Evolutionary conservation across 2,113 vertebrate species (phyloP), one percentile per base, ranked within the genome.

Genomic region (Antechinus flavipes): DNA sequence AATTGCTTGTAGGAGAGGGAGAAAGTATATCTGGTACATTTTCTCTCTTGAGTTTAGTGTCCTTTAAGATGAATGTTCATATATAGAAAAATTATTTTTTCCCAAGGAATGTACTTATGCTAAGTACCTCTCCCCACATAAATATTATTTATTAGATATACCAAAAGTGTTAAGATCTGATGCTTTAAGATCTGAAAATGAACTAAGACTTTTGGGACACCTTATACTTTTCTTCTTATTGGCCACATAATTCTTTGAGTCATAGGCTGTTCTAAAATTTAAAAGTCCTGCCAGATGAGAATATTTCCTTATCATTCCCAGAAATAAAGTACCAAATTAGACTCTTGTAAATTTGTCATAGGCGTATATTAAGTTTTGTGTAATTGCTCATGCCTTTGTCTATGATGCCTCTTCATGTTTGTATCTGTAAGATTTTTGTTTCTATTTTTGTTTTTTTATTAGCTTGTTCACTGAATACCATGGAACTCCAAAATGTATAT

Each of bases 81-180:
- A 97, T 97, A 89, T 89, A 94, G 98, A 97, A 92, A 49, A 94
- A 30, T 90, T 95, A 61, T 94, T 96, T 91, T 97, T 98, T 49
- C 49, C 56, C 92, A 94, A 91, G 89, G 55, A 35, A 42, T 11
- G 68, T 55, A 54, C 91, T 26, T 93, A 25, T 96, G 90, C 47
- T 97, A 97, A 97, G 91, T 61, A 76, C 1, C 19, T 76, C 56
- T 95, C 91, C 91, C n/a, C 92, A n/a, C 84, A 35, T 91, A 92
- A 12, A 89, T 90, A 91, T 54, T 93, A 56, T 56, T 76, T 89
- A 50, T 50, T 22, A 93, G 11, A n/a, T 53, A 42, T 84, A 19
- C 35, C 19, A 42, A 84, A 76, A 23, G 3, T 84, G n/a, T 42
- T 84, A 42, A 84, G 5, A 84, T 19, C 10, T 84, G 35, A 76